A percentile compares a stretch with the other conserved stretches of the same genome.
phyloP scores from a whole-genome alignment of 1,140 invertebrate genomes.

The Cyclargus thomasi region DNA sequence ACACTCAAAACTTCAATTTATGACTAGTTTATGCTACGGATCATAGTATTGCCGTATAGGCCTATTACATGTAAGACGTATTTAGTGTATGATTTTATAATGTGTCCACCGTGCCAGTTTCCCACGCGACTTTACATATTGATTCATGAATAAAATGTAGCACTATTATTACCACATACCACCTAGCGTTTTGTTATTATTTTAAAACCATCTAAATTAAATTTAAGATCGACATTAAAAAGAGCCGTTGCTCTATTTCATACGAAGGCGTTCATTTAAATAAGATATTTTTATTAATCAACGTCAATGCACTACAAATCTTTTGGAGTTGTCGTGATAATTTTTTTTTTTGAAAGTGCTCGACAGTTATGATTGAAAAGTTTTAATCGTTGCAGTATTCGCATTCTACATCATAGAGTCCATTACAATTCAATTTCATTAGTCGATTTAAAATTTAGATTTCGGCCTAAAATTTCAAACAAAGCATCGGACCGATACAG shows the following conservation, averaged over 20 bases:
- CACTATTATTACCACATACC: background rate
- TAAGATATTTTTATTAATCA: no score
- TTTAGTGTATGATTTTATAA: conserved; percentile 12
- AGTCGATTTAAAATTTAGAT: conserved; percentile 25
- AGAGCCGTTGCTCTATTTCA: no score
- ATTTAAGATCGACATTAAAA: no score
- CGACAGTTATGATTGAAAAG: background rate
- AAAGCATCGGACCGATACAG: conserved; percentile 48
- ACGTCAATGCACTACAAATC: no score
- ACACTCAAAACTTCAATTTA: no score
- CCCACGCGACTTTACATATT: background rate
- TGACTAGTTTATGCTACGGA: no score
- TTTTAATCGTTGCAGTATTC: background rate
- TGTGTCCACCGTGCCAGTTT: background rate
- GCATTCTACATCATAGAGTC: background rate
- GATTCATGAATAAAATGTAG: background rate
- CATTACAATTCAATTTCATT: conserved; percentile 2
- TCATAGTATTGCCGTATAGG: no score
- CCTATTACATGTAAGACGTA: background rate
- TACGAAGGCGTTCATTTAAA: no score
- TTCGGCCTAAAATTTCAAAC: conserved; percentile 27
- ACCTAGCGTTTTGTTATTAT: background rate
- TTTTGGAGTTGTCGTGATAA: no score
- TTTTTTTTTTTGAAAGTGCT: no score
- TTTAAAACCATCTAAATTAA: no score